Base-by-base conservation (phyloP, 2,797 vertebrate genomes). In the Chaenodraco wilsoni region DNA sequence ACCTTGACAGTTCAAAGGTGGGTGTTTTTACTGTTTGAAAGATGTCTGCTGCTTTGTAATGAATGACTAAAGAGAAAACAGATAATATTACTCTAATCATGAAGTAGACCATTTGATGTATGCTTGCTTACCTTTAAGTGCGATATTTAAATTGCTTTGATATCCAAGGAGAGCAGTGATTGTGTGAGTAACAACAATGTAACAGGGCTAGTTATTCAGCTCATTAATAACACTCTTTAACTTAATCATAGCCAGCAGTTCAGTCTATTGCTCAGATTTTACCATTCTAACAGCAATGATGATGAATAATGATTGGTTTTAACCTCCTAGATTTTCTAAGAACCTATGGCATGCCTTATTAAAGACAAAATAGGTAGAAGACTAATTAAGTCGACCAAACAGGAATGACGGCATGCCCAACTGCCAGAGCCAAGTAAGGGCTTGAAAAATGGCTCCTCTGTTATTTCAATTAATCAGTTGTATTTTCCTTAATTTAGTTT, bases 401-500 rank as follows among this genome's bases (percentile, higher is more conserved):
- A 93, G 91, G 82, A 89, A 87, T 90, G 89, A 93, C 92, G 88
- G 92, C 92, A 93, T 91, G 91, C 87, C 86, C 87, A 87, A 92
- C 89, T 92, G 90, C 92, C 92, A 90, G 83, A 92, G 90, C 89
- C 87, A 89, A 92, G 93, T 86, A 86, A 90, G 85, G 70, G 87
- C 78, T 94, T 95, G 94, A 95, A 94, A 95, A 95, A 95, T 95
- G 89, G 92, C 93, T 94, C 87, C 79, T 85, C 89, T 83, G 86
- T 91, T 78, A 91, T 95, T 95, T 94, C 94, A 95, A 94, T 95
- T 95, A 95, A 95, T 95, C 94, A 94, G 93, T 84, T 93, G 91
- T 91, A 93, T 95, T 95, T 93, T 91, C 91, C 89, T 91, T 95
- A 94, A 94, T 95, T 94, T 94, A 95, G 94, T 95, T 95, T 95